Conservation (phyloP, 2,113 vertebrate species). For the Cebus imitator region DNA sequence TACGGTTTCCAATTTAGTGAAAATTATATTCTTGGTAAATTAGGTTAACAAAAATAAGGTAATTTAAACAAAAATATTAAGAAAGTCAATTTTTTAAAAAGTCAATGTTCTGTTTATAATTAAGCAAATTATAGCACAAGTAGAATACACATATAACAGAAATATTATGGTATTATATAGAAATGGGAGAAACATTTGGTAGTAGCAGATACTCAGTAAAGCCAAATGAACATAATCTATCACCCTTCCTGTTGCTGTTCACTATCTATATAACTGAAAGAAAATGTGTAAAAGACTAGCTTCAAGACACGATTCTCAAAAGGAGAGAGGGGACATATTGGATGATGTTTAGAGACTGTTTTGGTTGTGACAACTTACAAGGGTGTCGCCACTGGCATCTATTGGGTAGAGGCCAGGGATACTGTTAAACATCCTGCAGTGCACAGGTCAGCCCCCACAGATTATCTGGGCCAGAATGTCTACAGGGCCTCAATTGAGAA, state of each 20-base stretch:
- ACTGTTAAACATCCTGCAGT: background rate
- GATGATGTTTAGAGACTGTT: background rate
- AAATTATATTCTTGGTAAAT: conserved; percentile 11
- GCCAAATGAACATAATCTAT: background rate
- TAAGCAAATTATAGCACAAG: background rate
- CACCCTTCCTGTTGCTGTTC: background rate
- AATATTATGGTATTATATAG: background rate
- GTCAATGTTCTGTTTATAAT: too few species aligned
- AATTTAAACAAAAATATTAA: conserved; percentile 33
- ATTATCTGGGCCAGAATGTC: background rate
- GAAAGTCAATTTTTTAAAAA: background rate
- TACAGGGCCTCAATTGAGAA: background rate
- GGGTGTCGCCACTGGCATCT: background rate
- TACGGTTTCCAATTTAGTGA: background rate
- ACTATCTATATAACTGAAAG: background rate
- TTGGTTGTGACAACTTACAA: background rate
- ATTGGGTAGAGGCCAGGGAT: background rate
- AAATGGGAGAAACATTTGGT: background rate
- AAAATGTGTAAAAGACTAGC: background rate
- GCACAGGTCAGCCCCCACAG: background rate
- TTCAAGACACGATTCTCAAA: background rate
- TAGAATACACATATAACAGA: background rate
- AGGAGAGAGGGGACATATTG: background rate
- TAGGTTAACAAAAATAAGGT: background rate
- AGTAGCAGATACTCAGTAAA: background rate